phyloP scores from a whole-genome alignment of 2,888 invertebrate species.

The Nemapogon koenigi region DNA sequence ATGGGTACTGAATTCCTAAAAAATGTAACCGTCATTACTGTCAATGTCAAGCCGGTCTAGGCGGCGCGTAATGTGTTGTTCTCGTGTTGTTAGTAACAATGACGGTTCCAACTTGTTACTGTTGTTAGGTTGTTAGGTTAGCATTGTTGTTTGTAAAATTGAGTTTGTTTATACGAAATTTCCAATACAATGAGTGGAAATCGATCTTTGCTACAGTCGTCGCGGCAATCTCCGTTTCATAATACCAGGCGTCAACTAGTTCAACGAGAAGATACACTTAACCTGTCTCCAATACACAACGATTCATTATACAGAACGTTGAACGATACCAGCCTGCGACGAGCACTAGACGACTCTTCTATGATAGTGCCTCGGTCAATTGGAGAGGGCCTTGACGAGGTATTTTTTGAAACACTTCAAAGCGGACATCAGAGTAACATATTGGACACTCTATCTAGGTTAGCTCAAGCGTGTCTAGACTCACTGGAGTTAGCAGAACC shows the following conservation, averaged over 20 bases:
- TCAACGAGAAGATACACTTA: conserved; percentile 46
- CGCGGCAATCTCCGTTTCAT: conserved; percentile 41
- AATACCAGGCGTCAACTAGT: conserved; percentile 39
- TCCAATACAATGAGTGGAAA: conserved; percentile 34
- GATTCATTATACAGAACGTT: conserved; percentile 52
- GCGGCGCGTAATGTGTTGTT: too few relatives aligned
- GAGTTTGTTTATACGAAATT: too few relatives aligned
- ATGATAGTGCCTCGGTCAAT: conserved; percentile 33
- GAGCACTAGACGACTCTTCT: conserved; percentile 51
- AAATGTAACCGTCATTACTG: too few relatives aligned
- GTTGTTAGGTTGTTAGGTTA: too few relatives aligned
- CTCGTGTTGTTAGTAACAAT: too few relatives aligned
- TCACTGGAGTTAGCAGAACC: conserved; percentile 60
- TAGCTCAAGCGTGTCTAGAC: conserved; percentile 69
- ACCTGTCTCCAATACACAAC: conserved; percentile 50
- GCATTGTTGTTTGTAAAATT: too few relatives aligned
- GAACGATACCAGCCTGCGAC: conserved; percentile 50
- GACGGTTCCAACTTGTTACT: too few relatives aligned
- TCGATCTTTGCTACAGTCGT: conserved; percentile 37
- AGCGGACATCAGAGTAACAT: conserved; percentile 53
- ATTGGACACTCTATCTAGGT: conserved; percentile 68
- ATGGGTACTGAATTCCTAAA: too few relatives aligned
- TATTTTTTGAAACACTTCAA: conserved; percentile 55
- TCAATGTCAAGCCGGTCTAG: too few relatives aligned
- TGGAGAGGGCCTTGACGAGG: conserved; percentile 43